Conservation (phyloP, 2,797 vertebrate species). For the Carduelis carduelis region DNA sequence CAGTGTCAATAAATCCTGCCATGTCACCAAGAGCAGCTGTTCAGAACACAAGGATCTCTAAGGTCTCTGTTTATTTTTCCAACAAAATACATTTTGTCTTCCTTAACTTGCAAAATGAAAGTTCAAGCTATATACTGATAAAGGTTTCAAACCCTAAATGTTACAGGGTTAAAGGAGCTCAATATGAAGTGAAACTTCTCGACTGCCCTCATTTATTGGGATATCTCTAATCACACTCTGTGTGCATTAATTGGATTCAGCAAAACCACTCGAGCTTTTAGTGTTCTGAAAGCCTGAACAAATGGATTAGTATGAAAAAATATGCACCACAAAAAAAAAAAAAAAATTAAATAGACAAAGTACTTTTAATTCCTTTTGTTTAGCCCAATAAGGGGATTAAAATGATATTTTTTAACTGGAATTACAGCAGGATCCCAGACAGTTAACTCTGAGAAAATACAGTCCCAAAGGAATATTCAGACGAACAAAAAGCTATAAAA, state of each 20-base stretch:
- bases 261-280: background rate
- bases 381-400: background rate
- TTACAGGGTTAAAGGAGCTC: background rate
- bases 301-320: background rate
- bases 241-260: background rate
- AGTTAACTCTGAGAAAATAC: background rate
- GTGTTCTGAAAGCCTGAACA: background rate
- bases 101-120: background rate
- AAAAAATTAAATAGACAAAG: background rate
- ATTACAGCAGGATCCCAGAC: background rate
- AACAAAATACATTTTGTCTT: background rate
- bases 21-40: background rate
- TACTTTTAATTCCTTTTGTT: background rate
- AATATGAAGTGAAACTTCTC: fast-evolving
- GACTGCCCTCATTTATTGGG: background rate
- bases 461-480: background rate
- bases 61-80: background rate
- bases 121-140: background rate
- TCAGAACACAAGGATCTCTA: background rate
- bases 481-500: background rate
- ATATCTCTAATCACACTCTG: background rate
- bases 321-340: background rate
- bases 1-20: background rate
- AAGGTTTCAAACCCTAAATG: background rate
- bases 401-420: background rate